A percentile compares a stretch with the other conserved stretches of the same genome.
phyloP scores from a whole-genome alignment of 2,113 vertebrate genomes.

The Numida meleagris region DNA sequence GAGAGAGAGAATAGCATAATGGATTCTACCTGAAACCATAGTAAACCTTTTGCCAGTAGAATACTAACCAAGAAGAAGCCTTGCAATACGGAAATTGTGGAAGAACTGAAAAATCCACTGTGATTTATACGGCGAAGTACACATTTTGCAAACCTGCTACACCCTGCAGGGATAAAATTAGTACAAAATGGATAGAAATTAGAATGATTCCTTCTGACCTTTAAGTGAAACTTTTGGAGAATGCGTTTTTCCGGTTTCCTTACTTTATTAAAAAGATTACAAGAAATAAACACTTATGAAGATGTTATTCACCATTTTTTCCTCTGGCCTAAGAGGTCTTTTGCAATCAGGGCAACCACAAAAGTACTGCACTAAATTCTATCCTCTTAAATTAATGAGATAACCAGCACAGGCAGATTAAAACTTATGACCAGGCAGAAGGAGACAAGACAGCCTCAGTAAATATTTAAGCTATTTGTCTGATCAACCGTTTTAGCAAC shows the following conservation, averaged over 20 bases:
- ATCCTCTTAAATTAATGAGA: slow-evolving; percentile 64
- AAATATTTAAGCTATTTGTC: slow-evolving; percentile 66
- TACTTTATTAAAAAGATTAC: slow-evolving; percentile 53
- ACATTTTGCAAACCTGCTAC: slow-evolving; percentile 40
- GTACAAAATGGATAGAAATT: slow-evolving; percentile 25
- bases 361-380: slow-evolving; percentile 55
- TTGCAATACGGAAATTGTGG: slow-evolving; percentile 11
- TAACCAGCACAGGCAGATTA: slow-evolving; percentile 36
- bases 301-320: slow-evolving; percentile 44
- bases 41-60: slow-evolving; percentile 52
- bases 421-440: slow-evolving; percentile 57
- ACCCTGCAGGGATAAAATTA: slow-evolving; percentile 34
- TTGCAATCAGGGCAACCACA: slow-evolving; percentile 51
- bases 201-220: slow-evolving; percentile 47
- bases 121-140: neutral
- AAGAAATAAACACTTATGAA: slow-evolving; percentile 12
- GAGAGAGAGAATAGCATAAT: slow-evolving; percentile 24
- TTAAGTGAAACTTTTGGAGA: slow-evolving; percentile 21
- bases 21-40: slow-evolving; percentile 58
- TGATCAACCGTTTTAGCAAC: slow-evolving; percentile 58
- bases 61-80: slow-evolving; percentile 38
- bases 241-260: slow-evolving; percentile 25
- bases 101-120: slow-evolving; percentile 59
- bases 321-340: slow-evolving; percentile 29
- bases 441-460: slow-evolving; percentile 45